Evolutionary conservation across 2,797 vertebrate genomes (phyloP).

Genomic region (Carcharodon carcharias): DNA sequence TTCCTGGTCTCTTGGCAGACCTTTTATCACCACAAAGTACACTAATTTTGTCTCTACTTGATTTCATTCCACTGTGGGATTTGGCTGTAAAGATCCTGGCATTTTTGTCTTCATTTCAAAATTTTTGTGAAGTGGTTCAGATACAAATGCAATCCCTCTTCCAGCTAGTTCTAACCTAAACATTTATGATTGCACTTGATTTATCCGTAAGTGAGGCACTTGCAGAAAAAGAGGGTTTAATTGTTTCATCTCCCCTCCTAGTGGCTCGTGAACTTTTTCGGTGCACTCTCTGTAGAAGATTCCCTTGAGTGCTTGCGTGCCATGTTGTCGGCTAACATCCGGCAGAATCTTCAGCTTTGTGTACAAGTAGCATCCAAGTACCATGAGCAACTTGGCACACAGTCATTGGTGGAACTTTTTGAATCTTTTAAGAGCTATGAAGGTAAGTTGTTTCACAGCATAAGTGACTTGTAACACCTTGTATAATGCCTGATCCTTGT

Average conservation of each 20-base stretch:
- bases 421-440: conserved; percentile 90
- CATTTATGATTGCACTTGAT: too few relatives aligned
- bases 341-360: conserved; percentile 82
- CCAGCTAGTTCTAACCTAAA: not conserved
- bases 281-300: conserved; percentile 81
- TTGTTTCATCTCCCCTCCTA: conserved; percentile 44
- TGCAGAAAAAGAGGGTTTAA: not conserved
- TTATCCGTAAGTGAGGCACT: not conserved
- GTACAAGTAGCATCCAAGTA: conserved; percentile 86
- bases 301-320: conserved; percentile 79
- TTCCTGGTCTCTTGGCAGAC: too few relatives aligned
- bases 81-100: not conserved
- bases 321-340: conserved; percentile 80
- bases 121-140: too few relatives aligned
- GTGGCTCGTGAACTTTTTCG: conserved; percentile 90
- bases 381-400: conserved; percentile 80
- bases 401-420: conserved; percentile 80
- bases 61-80: too few relatives aligned
- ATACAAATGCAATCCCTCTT: too few relatives aligned
- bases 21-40: too few relatives aligned
- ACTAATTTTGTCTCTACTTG: too few relatives aligned
- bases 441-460: conserved; percentile 56
- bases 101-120: not conserved
- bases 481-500: not conserved
- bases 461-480: not conserved